Conservation (phyloP, 37 sponge, comb jelly and placozoan species). For the Beroe ovata region DNA sequence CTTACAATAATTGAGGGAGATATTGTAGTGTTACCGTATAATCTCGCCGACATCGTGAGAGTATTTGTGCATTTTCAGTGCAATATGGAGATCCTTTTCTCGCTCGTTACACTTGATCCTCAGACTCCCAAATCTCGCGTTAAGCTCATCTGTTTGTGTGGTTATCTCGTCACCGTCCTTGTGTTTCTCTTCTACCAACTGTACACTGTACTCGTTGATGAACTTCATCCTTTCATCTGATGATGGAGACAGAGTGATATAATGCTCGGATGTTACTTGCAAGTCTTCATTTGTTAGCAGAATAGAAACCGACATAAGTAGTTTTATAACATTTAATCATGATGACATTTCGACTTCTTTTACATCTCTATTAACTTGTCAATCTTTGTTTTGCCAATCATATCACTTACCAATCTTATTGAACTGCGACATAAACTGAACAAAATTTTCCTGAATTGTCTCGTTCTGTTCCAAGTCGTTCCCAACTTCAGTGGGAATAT, state of each 20-base stretch:
- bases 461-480: slow-evolving; percentile 57
- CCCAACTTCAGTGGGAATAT: slow-evolving; percentile 8
- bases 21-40: slow-evolving; percentile 3
- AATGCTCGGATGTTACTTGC: too few species aligned
- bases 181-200: slow-evolving; percentile 10
- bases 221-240: slow-evolving; percentile 11
- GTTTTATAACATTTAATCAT: too few species aligned
- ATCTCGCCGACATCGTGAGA: slow-evolving; percentile 6
- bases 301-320: too few species aligned
- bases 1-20: not conserved
- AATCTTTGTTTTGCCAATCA: too few species aligned
- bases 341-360: too few species aligned
- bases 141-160: slow-evolving; percentile 4
- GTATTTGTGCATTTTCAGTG: slow-evolving; percentile 57
- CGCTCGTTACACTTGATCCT: not conserved
- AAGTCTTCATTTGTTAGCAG: too few species aligned
- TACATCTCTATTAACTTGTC: too few species aligned
- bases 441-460: slow-evolving; percentile 12
- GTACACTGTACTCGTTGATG: slow-evolving; percentile 59
- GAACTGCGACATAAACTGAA: not conserved
- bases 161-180: slow-evolving; percentile 8
- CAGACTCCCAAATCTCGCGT: slow-evolving; percentile 19
- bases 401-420: slow-evolving; percentile 9
- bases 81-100: slow-evolving; percentile 2
- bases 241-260: not conserved